These are phyloP conservation scores for Crypturellus undulatus DNA, from an alignment of 2,113 vertebrate species.

Conservation along the genomic window DNA sequence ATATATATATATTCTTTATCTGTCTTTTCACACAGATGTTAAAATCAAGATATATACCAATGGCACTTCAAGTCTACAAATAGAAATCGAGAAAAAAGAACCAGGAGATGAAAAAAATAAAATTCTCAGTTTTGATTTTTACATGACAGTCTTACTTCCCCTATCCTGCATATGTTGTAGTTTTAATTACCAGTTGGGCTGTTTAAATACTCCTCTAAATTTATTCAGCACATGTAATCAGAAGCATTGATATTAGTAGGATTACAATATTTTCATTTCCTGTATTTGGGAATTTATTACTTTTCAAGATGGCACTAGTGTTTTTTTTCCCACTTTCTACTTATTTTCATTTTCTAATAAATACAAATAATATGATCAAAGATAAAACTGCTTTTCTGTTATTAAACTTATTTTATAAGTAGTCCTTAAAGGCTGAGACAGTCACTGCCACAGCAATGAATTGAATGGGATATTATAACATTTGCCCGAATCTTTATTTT, in stretches of 20 bases:
- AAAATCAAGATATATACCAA: not conserved
- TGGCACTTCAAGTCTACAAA: not conserved
- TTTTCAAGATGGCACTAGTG: not conserved
- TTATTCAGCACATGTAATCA: not conserved
- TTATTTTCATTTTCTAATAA: constrained; percentile 33
- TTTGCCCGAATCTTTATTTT: constrained; percentile 34
- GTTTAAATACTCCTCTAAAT: constrained; percentile 10
- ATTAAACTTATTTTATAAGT: constrained; percentile 32
- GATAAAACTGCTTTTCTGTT: not conserved
- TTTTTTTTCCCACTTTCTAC: not conserved
- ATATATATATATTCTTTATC: not conserved
- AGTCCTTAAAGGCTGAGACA: not conserved
- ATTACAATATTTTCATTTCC: constrained; percentile 52
- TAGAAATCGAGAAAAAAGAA: not conserved
- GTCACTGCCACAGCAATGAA: constrained; percentile 14
- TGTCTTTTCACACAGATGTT: not conserved
- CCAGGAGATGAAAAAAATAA: not conserved
- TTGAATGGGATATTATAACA: not conserved
- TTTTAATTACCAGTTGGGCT: not conserved
- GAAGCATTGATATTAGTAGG: not conserved
- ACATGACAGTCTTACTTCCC: not conserved
- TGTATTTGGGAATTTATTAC: constrained; percentile 25
- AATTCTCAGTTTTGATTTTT: not conserved
- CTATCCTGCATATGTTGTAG: not conserved
- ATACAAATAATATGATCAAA: constrained; percentile 30